phyloP scores from a whole-genome alignment of 2,888 invertebrate species.

The Cephus spinipes region DNA sequence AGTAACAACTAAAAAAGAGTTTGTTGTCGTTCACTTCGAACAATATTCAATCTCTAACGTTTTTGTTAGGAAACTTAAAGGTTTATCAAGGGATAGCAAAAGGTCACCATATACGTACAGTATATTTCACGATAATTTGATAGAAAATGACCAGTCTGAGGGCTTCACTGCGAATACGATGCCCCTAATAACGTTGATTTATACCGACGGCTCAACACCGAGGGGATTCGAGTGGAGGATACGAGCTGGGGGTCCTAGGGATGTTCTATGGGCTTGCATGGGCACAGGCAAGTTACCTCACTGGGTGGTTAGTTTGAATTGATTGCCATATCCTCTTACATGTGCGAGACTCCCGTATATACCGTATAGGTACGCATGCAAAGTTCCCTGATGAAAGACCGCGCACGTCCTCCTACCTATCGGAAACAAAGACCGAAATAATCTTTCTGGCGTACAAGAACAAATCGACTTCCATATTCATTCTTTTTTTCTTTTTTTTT shows the following conservation, averaged over 20 bases:
- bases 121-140: slow-evolving; percentile 63
- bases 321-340: slow-evolving; percentile 64
- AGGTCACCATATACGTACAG: background rate
- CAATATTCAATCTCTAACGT: no score
- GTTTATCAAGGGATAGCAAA: background rate
- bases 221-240: slow-evolving; percentile 38
- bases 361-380: slow-evolving; percentile 33
- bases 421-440: slow-evolving; percentile 5
- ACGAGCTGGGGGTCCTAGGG: slow-evolving; percentile 39
- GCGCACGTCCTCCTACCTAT: background rate
- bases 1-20: background rate
- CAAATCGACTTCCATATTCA: background rate
- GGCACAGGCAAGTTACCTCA: slow-evolving; percentile 51
- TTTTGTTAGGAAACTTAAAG: background rate
- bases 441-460: background rate
- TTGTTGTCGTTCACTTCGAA: background rate
- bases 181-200: slow-evolving; percentile 66
- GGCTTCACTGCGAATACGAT: slow-evolving; percentile 56
- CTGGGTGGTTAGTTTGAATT: slow-evolving; percentile 62
- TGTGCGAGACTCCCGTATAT: slow-evolving; percentile 40
- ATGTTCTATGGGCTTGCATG: slow-evolving; percentile 18
- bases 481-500: background rate
- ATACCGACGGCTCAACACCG: slow-evolving; percentile 55
- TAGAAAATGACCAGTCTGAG: slow-evolving; percentile 60
- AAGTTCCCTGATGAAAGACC: slow-evolving; percentile 6